Conservation (phyloP, 2,797 vertebrate genomes). For the Semaprochilodus insignis region DNA sequence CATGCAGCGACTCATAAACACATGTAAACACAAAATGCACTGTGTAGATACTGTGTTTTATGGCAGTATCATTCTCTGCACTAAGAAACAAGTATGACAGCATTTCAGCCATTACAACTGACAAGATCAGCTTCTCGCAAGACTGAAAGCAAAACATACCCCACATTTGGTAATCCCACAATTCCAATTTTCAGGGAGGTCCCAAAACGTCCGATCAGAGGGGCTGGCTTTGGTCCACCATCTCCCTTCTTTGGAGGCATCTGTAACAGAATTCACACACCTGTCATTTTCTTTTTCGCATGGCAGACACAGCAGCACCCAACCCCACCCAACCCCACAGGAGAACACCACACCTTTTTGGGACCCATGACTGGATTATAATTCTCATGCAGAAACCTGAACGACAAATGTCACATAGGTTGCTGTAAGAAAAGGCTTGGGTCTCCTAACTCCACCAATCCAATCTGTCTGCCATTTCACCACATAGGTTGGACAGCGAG, state of each 20-base stretch:
- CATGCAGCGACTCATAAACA: neutral
- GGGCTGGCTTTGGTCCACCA: constrained; percentile 87
- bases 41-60: too few relatives aligned
- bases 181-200: constrained; percentile 98
- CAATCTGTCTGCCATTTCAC: constrained; percentile 40
- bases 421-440: neutral
- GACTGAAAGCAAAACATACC: constrained; percentile 78
- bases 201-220: constrained; percentile 95
- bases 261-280: constrained; percentile 72
- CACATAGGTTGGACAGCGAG: neutral
- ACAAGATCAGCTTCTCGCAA: neutral
- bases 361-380: constrained; percentile 56
- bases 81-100: too few relatives aligned
- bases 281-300: constrained; percentile 29
- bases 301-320: neutral
- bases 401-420: neutral
- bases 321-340: neutral
- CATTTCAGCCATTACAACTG: neutral
- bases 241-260: constrained; percentile 96
- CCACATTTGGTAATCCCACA: constrained; percentile 97
- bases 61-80: neutral
- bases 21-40: neutral
- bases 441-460: constrained; percentile 18
- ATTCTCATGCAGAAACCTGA: constrained; percentile 6
- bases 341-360: constrained; percentile 57